Evolutionary conservation across 2,888 invertebrate species (phyloP).

Genomic region (Druceiella hillmani): DNA sequence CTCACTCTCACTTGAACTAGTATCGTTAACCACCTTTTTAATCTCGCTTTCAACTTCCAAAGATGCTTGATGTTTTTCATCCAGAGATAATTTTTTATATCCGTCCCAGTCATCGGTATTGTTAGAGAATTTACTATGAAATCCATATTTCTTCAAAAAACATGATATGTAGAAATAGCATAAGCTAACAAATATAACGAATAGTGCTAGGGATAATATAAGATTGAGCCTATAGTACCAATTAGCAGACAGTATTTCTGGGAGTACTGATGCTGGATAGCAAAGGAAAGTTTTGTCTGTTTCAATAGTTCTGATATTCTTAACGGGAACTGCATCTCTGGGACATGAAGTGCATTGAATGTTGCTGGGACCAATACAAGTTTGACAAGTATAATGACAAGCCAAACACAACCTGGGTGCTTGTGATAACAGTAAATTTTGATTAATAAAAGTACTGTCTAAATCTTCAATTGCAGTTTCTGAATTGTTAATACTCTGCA

Average conservation of each 20-base stretch:
- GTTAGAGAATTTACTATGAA: slow-evolving; percentile 27
- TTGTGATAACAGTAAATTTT: neutral
- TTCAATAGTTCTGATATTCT: slow-evolving; percentile 33
- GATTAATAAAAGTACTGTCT: slow-evolving; percentile 33
- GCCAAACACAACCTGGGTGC: slow-evolving; percentile 47
- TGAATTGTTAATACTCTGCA: slow-evolving; percentile 34
- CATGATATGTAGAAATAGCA: slow-evolving; percentile 33
- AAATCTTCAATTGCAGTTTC: slow-evolving; percentile 33
- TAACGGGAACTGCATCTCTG: slow-evolving; percentile 55
- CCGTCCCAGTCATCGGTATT: slow-evolving; percentile 34
- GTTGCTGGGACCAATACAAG: slow-evolving; percentile 63
- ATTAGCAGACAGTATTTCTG: slow-evolving; percentile 38
- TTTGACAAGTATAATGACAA: slow-evolving; percentile 72
- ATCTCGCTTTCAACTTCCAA: slow-evolving; percentile 43
- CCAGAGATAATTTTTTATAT: slow-evolving; percentile 40
- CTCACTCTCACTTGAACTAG: slow-evolving; percentile 40
- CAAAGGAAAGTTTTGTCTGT: slow-evolving; percentile 43
- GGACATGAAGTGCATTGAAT: slow-evolving; percentile 64
- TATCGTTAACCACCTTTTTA: slow-evolving; percentile 38
- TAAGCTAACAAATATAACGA: slow-evolving; percentile 31
- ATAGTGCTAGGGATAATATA: slow-evolving; percentile 35
- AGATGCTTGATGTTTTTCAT: slow-evolving; percentile 39
- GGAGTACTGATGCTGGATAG: slow-evolving; percentile 43
- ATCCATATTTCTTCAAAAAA: slow-evolving; percentile 30
- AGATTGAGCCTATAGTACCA: slow-evolving; percentile 46